Percentiles rank a stretch among this genome's conserved stretches.
These are phyloP conservation scores for Pelmatolapia mariae DNA, from an alignment of 2,113 vertebrate genomes.

Conservation along the genomic window DNA sequence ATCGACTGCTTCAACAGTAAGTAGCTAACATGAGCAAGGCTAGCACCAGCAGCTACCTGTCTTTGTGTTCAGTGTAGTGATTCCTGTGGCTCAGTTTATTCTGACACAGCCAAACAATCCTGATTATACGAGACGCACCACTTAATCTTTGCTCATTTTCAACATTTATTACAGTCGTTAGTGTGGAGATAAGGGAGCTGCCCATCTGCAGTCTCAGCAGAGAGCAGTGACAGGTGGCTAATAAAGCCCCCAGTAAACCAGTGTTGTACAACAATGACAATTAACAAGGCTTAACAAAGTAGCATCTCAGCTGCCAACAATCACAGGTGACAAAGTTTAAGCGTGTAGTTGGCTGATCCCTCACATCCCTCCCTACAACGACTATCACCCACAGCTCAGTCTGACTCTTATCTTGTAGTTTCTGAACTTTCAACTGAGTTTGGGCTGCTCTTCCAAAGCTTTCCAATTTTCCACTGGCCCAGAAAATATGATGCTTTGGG, in stretches of 20 bases:
- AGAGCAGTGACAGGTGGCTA: neutral
- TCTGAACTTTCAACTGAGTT: neutral
- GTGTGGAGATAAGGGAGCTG: neutral
- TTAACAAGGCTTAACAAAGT: neutral
- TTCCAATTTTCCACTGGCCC: constrained; percentile 44
- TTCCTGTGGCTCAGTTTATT: neutral
- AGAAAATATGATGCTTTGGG: constrained; percentile 30
- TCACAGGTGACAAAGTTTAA: neutral
- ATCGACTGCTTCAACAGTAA: neutral
- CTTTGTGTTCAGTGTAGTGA: neutral
- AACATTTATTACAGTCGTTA: neutral
- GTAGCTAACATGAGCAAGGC: neutral
- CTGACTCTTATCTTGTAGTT: neutral
- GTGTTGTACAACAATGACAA: neutral
- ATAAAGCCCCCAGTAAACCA: neutral
- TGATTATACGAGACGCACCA: neutral
- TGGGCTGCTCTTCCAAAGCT: neutral
- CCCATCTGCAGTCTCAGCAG: neutral
- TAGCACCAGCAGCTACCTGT: neutral
- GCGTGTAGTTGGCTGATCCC: neutral
- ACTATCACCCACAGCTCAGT: neutral
- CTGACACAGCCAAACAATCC: neutral
- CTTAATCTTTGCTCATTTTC: neutral
- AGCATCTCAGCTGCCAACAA: neutral
- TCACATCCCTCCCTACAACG: neutral